Conservation (phyloP, 1,140 invertebrate species). For the Drosophila insularis region DNA sequence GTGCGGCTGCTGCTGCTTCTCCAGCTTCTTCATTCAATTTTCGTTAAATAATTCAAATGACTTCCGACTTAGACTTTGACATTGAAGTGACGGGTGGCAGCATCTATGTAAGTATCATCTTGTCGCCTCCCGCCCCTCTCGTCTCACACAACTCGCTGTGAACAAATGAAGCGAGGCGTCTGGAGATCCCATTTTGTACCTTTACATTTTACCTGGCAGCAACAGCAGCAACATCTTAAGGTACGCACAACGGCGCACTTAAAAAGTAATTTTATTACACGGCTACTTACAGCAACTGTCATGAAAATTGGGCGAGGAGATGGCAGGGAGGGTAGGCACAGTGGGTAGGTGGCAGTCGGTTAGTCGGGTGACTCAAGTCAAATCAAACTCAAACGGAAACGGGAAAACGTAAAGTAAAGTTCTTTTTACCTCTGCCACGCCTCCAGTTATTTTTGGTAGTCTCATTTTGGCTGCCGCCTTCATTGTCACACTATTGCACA, state of each 20-base stretch:
- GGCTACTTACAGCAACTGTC: constrained; percentile 69
- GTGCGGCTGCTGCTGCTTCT: constrained; percentile 6
- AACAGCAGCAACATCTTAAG: constrained; percentile 3
- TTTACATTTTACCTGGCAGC: neutral
- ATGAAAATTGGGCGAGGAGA: constrained; percentile 13
- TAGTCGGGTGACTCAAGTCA: neutral
- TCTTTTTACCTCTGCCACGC: constrained; percentile 31
- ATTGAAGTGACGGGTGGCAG: constrained; percentile 25
- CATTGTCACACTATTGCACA: constrained; percentile 60
- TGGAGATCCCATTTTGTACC: neutral
- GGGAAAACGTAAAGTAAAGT: constrained; percentile 31
- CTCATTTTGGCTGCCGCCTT: constrained; percentile 24
- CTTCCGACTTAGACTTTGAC: constrained; percentile 73
- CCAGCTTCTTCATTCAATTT: constrained; percentile 12
- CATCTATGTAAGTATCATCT: neutral
- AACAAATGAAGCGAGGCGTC: constrained; percentile 53
- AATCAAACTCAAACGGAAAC: constrained; percentile 25
- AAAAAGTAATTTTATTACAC: constrained; percentile 80
- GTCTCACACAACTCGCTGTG: constrained; percentile 19
- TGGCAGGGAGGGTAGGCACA: neutral
- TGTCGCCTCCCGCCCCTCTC: neutral
- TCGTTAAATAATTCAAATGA: constrained; percentile 72
- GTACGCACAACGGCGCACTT: constrained; percentile 59
- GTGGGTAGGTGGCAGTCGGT: neutral
- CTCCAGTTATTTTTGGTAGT: neutral